phyloP scores from a whole-genome alignment of 2,113 vertebrate species.

The Epinephelus cyanopodus region DNA sequence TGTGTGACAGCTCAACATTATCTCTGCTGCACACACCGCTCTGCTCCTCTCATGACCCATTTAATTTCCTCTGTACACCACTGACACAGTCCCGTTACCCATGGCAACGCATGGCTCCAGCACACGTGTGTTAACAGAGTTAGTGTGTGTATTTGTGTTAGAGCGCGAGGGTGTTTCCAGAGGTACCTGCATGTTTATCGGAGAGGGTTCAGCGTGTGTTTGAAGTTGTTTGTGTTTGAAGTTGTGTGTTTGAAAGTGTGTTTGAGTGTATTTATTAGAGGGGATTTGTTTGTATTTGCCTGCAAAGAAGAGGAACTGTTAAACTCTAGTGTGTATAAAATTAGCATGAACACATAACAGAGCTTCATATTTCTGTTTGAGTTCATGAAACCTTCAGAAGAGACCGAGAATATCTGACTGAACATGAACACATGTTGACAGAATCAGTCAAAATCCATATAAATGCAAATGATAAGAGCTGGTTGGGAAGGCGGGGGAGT shows the following conservation, averaged over 20 bases:
- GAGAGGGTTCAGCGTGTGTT: neutral
- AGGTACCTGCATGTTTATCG: neutral
- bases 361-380: too few species aligned
- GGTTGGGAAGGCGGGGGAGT: neutral
- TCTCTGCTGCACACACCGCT: slow-evolving; percentile 59
- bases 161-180: neutral
- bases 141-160: neutral
- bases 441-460: neutral
- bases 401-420: neutral
- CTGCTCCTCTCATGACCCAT: slow-evolving; percentile 62
- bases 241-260: neutral
- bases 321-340: neutral
- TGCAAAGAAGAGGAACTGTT: neutral
- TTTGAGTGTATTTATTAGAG: neutral
- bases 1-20: slow-evolving; percentile 58
- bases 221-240: neutral
- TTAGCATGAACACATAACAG: slow-evolving; percentile 2
- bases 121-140: neutral
- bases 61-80: slow-evolving; percentile 50
- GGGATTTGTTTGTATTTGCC: neutral
- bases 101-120: slow-evolving; percentile 37
- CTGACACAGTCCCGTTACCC: slow-evolving; percentile 34
- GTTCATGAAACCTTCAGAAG: neutral
- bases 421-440: neutral
- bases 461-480: neutral